These are phyloP conservation scores for Pocillopora verrucosa DNA, from an alignment of 64 coral and sea anemone genomes.

Conservation along the genomic window DNA sequence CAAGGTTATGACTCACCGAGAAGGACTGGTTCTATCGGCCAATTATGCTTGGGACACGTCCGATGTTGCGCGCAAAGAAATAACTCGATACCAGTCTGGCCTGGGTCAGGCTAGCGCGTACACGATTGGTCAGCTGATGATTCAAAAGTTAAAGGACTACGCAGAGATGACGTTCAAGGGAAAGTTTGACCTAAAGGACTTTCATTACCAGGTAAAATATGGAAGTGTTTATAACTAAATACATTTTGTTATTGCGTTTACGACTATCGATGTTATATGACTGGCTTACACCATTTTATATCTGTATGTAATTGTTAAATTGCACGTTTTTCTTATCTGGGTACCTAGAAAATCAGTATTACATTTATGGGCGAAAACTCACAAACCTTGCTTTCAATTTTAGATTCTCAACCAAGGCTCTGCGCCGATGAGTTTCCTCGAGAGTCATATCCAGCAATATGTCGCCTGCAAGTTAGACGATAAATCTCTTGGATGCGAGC, in stretches of 20 bases:
- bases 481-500: constrained; percentile 43
- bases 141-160: constrained; percentile 53
- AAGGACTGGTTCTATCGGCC: constrained; percentile 73
- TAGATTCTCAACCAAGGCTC: constrained; percentile 83
- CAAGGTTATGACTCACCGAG: constrained; percentile 62
- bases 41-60: constrained; percentile 94
- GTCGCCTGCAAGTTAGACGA: constrained; percentile 61
- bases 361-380: not conserved
- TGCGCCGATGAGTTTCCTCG: constrained; percentile 72
- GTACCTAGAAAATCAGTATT: no score
- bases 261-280: no score
- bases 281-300: no score
- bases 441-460: constrained; percentile 67
- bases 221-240: no score
- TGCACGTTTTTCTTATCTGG: no score
- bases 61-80: constrained; percentile 82
- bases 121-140: constrained; percentile 81
- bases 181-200: constrained; percentile 71
- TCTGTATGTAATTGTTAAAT: no score
- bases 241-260: no score
- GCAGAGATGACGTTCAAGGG: constrained; percentile 38
- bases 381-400: not conserved
- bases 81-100: constrained; percentile 86
- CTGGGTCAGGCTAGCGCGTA: constrained; percentile 80
- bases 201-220: constrained; percentile 77